Evolutionary conservation across 2,888 invertebrate species (phyloP).

Genomic region (Sarcophaga variegata): DNA sequence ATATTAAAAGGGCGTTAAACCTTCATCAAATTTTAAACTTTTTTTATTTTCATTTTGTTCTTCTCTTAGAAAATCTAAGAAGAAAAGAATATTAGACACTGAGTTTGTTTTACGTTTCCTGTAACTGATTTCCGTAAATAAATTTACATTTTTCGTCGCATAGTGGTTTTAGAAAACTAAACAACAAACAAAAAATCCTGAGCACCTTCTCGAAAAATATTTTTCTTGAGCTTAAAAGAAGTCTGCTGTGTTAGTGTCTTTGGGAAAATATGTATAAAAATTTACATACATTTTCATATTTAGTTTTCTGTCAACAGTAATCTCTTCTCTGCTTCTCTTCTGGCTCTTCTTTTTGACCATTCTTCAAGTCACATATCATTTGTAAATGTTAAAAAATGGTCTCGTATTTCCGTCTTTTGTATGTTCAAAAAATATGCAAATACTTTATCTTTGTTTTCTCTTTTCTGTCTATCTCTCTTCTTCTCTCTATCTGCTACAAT

Average conservation of each 20-base stretch:
- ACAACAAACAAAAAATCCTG: neutral
- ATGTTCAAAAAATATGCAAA: slow-evolving; percentile 55
- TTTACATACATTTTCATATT: neutral
- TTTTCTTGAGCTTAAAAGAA: neutral
- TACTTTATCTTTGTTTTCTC: slow-evolving; percentile 7
- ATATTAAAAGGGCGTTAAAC: neutral
- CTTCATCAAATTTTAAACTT: neutral
- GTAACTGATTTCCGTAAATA: slow-evolving; percentile 29
- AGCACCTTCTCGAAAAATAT: slow-evolving; percentile 6
- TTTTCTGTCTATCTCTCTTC: slow-evolving; percentile 16
- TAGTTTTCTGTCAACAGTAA: slow-evolving; percentile 3
- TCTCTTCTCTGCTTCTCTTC: neutral
- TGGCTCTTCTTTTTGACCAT: slow-evolving; percentile 20
- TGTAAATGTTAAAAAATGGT: slow-evolving; percentile 77
- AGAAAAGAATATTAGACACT: neutral
- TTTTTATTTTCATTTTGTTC: neutral
- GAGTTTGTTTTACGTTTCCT: slow-evolving; percentile 38
- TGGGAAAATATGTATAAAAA: slow-evolving; percentile 38
- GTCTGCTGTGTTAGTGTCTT: slow-evolving; percentile 16
- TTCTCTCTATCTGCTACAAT: neutral
- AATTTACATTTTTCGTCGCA: slow-evolving; percentile 18
- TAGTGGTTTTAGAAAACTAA: neutral
- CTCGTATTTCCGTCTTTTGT: slow-evolving; percentile 59
- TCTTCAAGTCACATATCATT: slow-evolving; percentile 72
- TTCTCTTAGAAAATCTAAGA: neutral